A percentile compares a stretch with the other conserved stretches of the same genome.
phyloP scores from a whole-genome alignment of 2,888 invertebrate species.

The Hypomecis punctinalis region DNA sequence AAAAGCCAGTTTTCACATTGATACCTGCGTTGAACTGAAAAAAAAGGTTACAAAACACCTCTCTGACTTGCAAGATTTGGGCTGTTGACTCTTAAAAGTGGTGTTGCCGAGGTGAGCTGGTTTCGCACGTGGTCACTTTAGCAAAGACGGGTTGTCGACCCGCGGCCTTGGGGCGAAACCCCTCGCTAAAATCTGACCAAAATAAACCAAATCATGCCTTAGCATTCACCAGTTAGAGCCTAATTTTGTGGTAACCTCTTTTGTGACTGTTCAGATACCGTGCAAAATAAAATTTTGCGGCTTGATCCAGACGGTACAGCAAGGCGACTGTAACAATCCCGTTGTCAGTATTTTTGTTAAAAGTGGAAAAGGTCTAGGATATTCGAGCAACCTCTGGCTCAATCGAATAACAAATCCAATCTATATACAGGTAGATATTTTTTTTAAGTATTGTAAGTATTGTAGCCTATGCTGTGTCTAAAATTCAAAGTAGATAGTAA shows the following conservation, averaged over 20 bases:
- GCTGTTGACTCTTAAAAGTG: constrained; percentile 38
- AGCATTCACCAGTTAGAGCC: constrained; percentile 40
- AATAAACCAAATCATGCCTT: constrained; percentile 52
- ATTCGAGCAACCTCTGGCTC: not conserved
- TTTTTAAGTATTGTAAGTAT: no score
- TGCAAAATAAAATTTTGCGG: constrained; percentile 47
- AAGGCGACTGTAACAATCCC: constrained; percentile 32
- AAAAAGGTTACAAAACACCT: constrained; percentile 22
- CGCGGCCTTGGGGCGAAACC: constrained; percentile 73
- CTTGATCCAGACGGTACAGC: constrained; percentile 44
- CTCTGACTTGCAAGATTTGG: constrained; percentile 37
- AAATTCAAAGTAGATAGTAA: no score
- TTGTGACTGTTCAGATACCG: constrained; percentile 42
- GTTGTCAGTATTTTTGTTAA: constrained; percentile 22
- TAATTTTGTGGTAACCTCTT: constrained; percentile 39
- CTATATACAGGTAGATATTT: no score
- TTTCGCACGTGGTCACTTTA: constrained; percentile 74
- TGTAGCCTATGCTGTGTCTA: no score
- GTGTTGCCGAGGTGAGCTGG: constrained; percentile 71
- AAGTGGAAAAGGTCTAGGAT: not conserved
- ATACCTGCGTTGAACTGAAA: constrained; percentile 10
- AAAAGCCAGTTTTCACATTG: constrained; percentile 6
- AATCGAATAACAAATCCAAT: not conserved
- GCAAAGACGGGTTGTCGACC: constrained; percentile 76
- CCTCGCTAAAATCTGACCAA: constrained; percentile 50